Evolutionary conservation across 1,140 invertebrate species (phyloP), one percentile per base, ranked within the genome.

Genomic region (Drosophila takahashii): DNA sequence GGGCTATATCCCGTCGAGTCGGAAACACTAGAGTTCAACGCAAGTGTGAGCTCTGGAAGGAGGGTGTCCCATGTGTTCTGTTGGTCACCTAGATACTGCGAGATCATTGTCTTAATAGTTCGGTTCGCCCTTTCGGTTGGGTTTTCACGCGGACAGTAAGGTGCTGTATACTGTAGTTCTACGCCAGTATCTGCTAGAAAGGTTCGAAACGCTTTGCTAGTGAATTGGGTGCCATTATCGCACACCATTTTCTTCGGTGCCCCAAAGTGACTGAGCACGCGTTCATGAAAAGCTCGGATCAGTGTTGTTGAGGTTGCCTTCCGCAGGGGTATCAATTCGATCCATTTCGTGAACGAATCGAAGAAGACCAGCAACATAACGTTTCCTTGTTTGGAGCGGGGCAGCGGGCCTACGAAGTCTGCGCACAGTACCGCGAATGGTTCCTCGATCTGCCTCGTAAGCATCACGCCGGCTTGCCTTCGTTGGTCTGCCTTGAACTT

Each of bases 21-120:
- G 34, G 50, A 53, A 2, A 34, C 36, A 15, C 60, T 62, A 2
- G 18, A 29, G 11, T 62, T 62, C 16, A 62, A 29, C 6, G 60
- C 60, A 3, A 62, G 29, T 15, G 48, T 26, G 2, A 62, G 16
- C 10, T 62, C 59, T 5, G 39, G 48, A 2, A 62, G 8, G 7
- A 8, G 47, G 15, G 27, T 15, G 47, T 48, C 47, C 26, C 26
- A 13, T 9, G 32, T 9, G 32, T 34, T 34, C 32, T 34, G 7
- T 10, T 34, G 32, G 32, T 34, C 32, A 6, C 32, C 32, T 34
- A 34, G 7, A 10, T 34, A 34, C 27, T 27, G 27, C 27, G 27
- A 27, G 6, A 27, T 27, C 27, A 27, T 27, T 7, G 27, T 27
- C 27, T 27, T 27, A 7, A 27, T 27, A 7, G 27, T 27, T 6